Evolutionary conservation across 2,888 invertebrate genomes (phyloP).

Genomic region (Blera fallax): DNA sequence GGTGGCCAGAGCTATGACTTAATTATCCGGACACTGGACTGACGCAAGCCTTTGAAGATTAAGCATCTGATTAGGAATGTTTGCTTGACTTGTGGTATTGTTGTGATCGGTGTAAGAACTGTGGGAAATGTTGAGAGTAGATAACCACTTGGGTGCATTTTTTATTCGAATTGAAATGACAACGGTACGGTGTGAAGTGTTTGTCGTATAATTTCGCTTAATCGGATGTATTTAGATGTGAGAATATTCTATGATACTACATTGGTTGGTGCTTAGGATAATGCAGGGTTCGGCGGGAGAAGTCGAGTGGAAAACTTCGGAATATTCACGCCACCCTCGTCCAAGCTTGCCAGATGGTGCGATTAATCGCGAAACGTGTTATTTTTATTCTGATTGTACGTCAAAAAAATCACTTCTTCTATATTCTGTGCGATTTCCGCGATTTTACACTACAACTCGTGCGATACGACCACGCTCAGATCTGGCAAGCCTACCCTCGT

Average conservation of each 20-base stretch:
- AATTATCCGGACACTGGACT: slow-evolving; percentile 41
- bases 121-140: slow-evolving; percentile 16
- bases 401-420: too few relatives aligned
- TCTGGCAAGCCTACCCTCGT: too few relatives aligned
- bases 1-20: slow-evolving; percentile 41
- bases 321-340: too few relatives aligned
- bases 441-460: too few relatives aligned
- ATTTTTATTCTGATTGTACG: too few relatives aligned
- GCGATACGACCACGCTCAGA: too few relatives aligned
- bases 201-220: slow-evolving; percentile 19
- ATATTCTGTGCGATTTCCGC: too few relatives aligned
- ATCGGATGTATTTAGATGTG: slow-evolving; percentile 11
- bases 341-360: too few relatives aligned
- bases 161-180: background rate
- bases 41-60: slow-evolving; percentile 59
- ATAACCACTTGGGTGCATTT: slow-evolving; percentile 21
- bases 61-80: slow-evolving; percentile 54
- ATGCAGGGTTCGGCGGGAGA: too few relatives aligned
- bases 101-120: slow-evolving; percentile 41
- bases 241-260: background rate
- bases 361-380: too few relatives aligned
- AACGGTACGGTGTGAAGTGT: slow-evolving; percentile 26
- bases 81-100: slow-evolving; percentile 31
- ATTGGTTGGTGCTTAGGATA: too few relatives aligned
- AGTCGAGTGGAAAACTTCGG: too few relatives aligned